Conservation (phyloP, 1,140 invertebrate species). For the Metaphire vulgaris region DNA sequence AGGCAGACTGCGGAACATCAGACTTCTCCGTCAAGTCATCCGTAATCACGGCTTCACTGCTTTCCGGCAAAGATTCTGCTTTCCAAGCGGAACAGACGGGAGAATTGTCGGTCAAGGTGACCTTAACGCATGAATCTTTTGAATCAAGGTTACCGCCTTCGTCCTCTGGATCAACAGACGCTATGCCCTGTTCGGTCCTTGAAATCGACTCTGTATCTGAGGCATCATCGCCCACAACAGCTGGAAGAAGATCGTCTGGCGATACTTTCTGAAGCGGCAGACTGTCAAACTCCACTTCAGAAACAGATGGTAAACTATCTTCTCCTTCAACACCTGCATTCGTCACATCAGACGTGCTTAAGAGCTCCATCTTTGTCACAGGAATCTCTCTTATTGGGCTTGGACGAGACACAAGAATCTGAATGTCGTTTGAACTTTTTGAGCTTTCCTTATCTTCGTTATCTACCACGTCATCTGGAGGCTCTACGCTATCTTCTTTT, state of each 20-base stretch:
- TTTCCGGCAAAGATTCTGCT: not conserved
- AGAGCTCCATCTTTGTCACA: slow-evolving; percentile 3
- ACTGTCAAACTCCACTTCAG: not conserved
- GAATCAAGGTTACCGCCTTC: not conserved
- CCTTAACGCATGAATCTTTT: not conserved
- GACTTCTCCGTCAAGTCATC: not conserved
- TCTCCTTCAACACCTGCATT: not conserved
- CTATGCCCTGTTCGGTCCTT: not conserved
- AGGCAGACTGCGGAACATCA: not conserved
- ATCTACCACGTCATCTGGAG: not conserved
- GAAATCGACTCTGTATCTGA: too few relatives aligned
- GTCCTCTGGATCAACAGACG: not conserved
- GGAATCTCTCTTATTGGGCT: slow-evolving; percentile 22
- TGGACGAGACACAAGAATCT: slow-evolving; percentile 21
- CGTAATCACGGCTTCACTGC: not conserved
- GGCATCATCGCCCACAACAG: not conserved
- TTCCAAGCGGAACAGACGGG: not conserved
- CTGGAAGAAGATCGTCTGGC: not conserved
- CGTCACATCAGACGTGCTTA: not conserved
- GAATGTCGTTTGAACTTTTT: slow-evolving; percentile 14
- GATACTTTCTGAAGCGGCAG: not conserved
- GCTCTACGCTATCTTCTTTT: not conserved
- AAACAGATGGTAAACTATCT: not conserved
- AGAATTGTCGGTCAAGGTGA: not conserved
- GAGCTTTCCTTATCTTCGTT: not conserved